Evolutionary conservation across 2,797 vertebrate genomes (phyloP).

Genomic region (Poeciliopsis gracilis): DNA sequence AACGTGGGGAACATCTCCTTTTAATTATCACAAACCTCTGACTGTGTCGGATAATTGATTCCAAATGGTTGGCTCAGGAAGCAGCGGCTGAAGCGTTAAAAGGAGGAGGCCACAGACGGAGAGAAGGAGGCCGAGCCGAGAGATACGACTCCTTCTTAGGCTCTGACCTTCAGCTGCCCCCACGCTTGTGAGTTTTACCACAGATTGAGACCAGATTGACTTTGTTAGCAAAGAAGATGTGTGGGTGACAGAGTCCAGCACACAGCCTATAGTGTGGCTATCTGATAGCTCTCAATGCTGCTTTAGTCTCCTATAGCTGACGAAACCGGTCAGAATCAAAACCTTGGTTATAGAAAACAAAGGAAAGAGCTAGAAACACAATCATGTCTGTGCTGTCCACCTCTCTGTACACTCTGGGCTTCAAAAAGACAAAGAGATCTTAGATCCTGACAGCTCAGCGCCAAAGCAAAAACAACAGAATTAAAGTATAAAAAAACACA

Average conservation of each 20-base stretch:
- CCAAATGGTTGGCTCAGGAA: slow-evolving; percentile 70
- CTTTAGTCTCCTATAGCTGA: slow-evolving; percentile 29
- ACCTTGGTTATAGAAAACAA: slow-evolving; percentile 52
- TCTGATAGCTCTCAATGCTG: slow-evolving; percentile 37
- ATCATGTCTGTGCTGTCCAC: slow-evolving; percentile 50
- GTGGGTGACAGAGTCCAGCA: slow-evolving; percentile 62
- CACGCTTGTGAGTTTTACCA: slow-evolving; percentile 51
- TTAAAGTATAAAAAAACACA: slow-evolving; percentile 72
- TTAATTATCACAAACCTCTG: slow-evolving; percentile 74
- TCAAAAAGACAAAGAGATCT: slow-evolving; percentile 56
- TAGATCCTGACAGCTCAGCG: slow-evolving; percentile 39
- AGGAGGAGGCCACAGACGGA: slow-evolving; percentile 37
- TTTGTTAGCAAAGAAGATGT: slow-evolving; percentile 51
- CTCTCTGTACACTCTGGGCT: slow-evolving; percentile 51
- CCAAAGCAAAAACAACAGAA: slow-evolving; percentile 67
- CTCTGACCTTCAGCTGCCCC: slow-evolving; percentile 77
- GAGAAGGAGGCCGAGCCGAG: slow-evolving; percentile 37
- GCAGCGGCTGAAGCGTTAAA: slow-evolving; percentile 50
- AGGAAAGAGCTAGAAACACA: slow-evolving; percentile 43
- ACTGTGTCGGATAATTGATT: slow-evolving; percentile 71
- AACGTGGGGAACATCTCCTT: slow-evolving; percentile 65
- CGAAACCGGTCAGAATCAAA: slow-evolving; percentile 16
- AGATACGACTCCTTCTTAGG: slow-evolving; percentile 68
- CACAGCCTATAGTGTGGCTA: slow-evolving; percentile 21
- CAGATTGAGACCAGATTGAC: slow-evolving; percentile 76